phyloP scores from a whole-genome alignment of 2,797 vertebrate genomes.

The Hozukius guyotensis region DNA sequence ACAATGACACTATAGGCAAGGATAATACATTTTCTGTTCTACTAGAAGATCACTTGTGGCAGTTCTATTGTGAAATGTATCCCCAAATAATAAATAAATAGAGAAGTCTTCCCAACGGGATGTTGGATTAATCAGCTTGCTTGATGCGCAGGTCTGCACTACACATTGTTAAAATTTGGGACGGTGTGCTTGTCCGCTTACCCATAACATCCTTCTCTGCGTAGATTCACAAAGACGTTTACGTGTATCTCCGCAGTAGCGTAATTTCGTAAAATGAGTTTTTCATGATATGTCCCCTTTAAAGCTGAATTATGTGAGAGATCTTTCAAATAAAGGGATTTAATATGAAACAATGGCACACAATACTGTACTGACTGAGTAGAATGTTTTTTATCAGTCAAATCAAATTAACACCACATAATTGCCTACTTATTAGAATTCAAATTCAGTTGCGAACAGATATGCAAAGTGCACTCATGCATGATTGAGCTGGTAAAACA shows the following conservation, averaged over 20 bases:
- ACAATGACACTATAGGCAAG: not conserved
- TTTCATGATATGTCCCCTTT: too few species aligned
- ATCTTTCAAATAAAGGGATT: not conserved
- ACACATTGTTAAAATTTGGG: too few species aligned
- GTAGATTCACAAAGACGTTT: not conserved
- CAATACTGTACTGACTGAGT: not conserved
- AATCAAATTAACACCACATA: slow-evolving; percentile 9
- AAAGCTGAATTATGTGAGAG: not conserved
- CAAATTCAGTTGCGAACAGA: slow-evolving; percentile 25
- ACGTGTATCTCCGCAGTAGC: not conserved
- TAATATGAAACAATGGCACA: not conserved
- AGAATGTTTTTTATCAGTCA: not conserved
- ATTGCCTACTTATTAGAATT: slow-evolving; percentile 20
- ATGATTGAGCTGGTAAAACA: slow-evolving; percentile 16
- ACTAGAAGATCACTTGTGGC: too few species aligned
- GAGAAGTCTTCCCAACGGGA: not conserved
- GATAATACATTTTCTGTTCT: too few species aligned
- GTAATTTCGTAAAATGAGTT: not conserved
- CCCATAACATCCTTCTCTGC: not conserved
- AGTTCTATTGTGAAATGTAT: fast-evolving
- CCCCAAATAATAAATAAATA: not conserved
- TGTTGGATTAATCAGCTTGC: not conserved
- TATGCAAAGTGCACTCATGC: slow-evolving; percentile 1
- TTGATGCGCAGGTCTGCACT: not conserved
- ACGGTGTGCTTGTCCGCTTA: too few species aligned